Base-by-base conservation (phyloP, 2,888 invertebrate genomes). In the Masnerella sp. region DNA sequence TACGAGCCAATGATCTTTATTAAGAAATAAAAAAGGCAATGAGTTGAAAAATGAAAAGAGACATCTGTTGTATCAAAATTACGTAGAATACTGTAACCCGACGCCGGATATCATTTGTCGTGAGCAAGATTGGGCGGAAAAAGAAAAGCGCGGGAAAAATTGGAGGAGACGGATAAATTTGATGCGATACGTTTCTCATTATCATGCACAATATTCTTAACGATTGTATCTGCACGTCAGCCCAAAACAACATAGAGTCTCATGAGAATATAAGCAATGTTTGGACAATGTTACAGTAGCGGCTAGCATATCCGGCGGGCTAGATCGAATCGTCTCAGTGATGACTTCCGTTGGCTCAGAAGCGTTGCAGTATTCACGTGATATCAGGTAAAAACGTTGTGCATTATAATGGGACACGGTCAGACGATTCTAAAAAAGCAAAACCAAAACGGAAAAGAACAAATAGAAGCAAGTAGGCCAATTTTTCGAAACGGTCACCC, bases 321-420 rank as follows among this genome's bases (percentile, higher is more conserved):
- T 78, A 76, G 65, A 75, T 78, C 75, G 64, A 76, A 65, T 61
- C 70, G 34, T 67, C 76, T 71, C 75, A 69, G 65, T 58, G 76
- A 74, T 73, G 76, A 68, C 76, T 76, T 76, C 74, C 76, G 65
- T 75, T 75, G 73, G 65, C 71, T 65, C 76, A 68, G 74, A 64
- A 71, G 74, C 49, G 75, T 77, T 76, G 76, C 77, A 75, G 76
- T 74, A 62, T 78, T 76, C 71, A 65, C 75, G 75, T 75, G 73
- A 77, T 72, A 74, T 74, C 73, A 77, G 78, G 74, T 77, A 75
- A 72, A 72, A 65, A 65, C 65, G 45, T 71, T 65, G 71, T 71
- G 65, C 74, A 69, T 69, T 69, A 68, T 69, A 74, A 74, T 74
- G 74, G 59, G 74, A 74, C 9, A 43, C 59, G 74, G 12, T 38